phyloP scores from a whole-genome alignment of 2,113 vertebrate species.

The Catharus minimus region DNA sequence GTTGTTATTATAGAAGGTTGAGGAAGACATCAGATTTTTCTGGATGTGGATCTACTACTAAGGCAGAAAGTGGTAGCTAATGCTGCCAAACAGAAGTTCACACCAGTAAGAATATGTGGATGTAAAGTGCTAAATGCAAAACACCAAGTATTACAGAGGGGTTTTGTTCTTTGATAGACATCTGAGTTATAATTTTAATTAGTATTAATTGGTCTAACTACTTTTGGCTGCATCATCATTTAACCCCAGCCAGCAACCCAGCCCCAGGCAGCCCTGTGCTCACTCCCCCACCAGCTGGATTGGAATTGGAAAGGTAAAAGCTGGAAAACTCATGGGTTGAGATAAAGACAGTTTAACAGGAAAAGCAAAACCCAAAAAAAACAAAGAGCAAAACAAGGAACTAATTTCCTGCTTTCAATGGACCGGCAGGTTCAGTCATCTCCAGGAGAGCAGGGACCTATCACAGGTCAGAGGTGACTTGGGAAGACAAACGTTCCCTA shows the following conservation, averaged over 20 bases:
- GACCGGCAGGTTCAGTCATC: neutral
- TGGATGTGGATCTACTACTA: neutral
- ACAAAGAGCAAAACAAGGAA: neutral
- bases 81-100: neutral
- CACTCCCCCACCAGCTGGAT: no score
- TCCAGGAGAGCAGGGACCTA: neutral
- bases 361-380: neutral
- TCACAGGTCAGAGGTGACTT: rapidly evolving
- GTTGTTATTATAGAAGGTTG: neutral
- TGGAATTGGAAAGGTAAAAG: neutral
- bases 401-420: neutral
- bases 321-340: neutral
- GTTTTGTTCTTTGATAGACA: neutral
- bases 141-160: rapidly evolving
- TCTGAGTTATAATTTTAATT: neutral
- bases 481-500: neutral
- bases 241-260: neutral
- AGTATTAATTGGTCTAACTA: neutral
- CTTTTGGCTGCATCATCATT: neutral
- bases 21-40: neutral
- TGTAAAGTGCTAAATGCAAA: neutral
- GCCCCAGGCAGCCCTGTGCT: neutral
- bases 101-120: neutral
- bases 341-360: neutral
- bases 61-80: neutral